Base-by-base conservation (phyloP, 2,888 invertebrate species). In the Agrilus mali region DNA sequence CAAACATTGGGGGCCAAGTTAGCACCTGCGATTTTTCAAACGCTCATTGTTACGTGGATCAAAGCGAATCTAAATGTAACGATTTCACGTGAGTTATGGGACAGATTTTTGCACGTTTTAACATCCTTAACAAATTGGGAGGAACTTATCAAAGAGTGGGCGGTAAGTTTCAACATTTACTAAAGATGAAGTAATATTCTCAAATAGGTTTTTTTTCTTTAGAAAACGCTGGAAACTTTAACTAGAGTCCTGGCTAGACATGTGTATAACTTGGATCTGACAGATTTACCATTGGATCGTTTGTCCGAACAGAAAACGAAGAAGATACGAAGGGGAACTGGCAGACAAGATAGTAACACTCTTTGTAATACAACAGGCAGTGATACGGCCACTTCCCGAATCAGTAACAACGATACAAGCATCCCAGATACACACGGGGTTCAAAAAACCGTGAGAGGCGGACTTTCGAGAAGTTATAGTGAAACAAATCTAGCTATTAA, bases 191-290 rank as follows among this genome's bases (percentile, higher is more conserved):
- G 8, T 14, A 14, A 40, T 37, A 5, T 45, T 33, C 44, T 7
- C 14, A 31, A 16, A 16, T 27, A 33, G 4, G 15, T n/a, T 34
- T 44, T 47, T 50, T 44, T 42, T 43, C 60, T 61, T 0, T 54
- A 89, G 81, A 93, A 93, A 81, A 93, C 92, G n/a, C 82, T 97
- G 80, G 95, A 95, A 61, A 96, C 94, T 0, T 65, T 97, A 52
- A 97, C 96, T 0, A 75, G 95, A 48, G 95, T 97, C 33, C 72
- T 98, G 45, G 94, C 95, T 0, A 78, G 93, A 14, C 93, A 96
- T 64, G 93, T 97, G 16, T 97, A 96, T 63, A 86, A 86, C 53
- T 73, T 97, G 50, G 96, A 97, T 70, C 70, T 97, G 51, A 82
- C 84, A 39, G 93, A 94, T 67, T 68, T 88, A 41, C 88, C 86